Percentiles rank a stretch among this genome's conserved stretches.
These are phyloP conservation scores for Fulmarus glacialis DNA, from an alignment of 2,113 vertebrate species.

Conservation along the genomic window DNA sequence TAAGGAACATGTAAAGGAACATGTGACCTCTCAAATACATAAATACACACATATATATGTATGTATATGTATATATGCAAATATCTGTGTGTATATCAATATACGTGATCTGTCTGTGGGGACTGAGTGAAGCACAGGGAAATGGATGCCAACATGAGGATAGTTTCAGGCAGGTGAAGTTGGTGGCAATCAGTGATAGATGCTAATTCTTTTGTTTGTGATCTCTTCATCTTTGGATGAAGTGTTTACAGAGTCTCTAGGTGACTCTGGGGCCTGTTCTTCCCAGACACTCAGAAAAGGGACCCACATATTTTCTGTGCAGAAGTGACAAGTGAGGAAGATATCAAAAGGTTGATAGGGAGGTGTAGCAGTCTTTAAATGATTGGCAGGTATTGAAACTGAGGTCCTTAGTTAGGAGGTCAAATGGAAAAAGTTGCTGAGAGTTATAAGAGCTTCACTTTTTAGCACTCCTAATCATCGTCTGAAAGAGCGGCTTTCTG, in stretches of 20 bases:
- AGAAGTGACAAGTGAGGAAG: neutral
- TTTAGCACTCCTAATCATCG: neutral
- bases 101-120: neutral
- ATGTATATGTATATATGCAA: no score
- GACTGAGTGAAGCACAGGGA: neutral
- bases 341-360: neutral
- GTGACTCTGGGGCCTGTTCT: neutral
- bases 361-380: neutral
- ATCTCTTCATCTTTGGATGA: neutral
- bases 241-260: neutral
- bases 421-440: neutral
- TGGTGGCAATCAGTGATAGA: neutral
- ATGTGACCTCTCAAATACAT: neutral
- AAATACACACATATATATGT: neutral
- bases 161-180: neutral
- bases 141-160: neutral
- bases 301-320: fast-evolving
- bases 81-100: neutral
- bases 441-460: neutral
- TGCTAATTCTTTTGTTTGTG: neutral
- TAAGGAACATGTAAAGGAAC: neutral
- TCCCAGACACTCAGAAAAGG: neutral
- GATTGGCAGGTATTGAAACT: neutral
- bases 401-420: neutral
- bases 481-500: neutral